A percentile compares a stretch with the other conserved stretches of the same genome.
These are phyloP conservation scores for Lamprotornis superbus DNA, from an alignment of 2,113 vertebrate genomes.

Conservation along the genomic window DNA sequence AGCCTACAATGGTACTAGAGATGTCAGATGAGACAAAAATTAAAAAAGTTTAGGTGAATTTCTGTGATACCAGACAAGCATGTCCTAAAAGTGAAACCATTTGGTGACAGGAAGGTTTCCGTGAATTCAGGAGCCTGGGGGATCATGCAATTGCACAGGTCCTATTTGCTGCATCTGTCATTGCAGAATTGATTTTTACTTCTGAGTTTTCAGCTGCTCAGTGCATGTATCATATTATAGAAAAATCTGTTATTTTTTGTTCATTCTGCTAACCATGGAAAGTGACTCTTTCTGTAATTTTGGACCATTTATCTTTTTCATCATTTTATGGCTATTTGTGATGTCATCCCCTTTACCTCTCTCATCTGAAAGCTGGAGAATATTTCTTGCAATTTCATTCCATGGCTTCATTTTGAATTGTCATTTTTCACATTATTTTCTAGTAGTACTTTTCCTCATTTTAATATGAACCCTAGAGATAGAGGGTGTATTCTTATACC, in stretches of 20 bases:
- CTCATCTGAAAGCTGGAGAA: background rate
- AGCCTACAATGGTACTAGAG: background rate
- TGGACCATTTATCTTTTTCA: background rate
- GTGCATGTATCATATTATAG: background rate
- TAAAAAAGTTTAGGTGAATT: background rate
- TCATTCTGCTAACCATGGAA: background rate
- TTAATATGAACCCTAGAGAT: background rate
- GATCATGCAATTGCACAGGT: fast-evolving
- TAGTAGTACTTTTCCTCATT: background rate
- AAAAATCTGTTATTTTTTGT: background rate
- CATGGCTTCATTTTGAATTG: background rate
- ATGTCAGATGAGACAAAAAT: background rate
- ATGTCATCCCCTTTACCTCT: background rate
- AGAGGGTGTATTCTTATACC: fast-evolving
- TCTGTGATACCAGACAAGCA: background rate
- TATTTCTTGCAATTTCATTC: background rate
- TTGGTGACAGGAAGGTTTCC: background rate
- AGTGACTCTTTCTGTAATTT: background rate
- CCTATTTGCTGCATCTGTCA: background rate
- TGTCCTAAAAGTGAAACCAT: background rate
- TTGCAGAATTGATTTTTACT: background rate
- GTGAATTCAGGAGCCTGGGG: background rate
- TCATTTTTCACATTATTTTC: background rate
- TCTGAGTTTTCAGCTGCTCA: background rate
- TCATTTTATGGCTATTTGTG: background rate